Evolutionary conservation across 2,797 vertebrate genomes (phyloP).

Genomic region (Helarctos malayanus): DNA sequence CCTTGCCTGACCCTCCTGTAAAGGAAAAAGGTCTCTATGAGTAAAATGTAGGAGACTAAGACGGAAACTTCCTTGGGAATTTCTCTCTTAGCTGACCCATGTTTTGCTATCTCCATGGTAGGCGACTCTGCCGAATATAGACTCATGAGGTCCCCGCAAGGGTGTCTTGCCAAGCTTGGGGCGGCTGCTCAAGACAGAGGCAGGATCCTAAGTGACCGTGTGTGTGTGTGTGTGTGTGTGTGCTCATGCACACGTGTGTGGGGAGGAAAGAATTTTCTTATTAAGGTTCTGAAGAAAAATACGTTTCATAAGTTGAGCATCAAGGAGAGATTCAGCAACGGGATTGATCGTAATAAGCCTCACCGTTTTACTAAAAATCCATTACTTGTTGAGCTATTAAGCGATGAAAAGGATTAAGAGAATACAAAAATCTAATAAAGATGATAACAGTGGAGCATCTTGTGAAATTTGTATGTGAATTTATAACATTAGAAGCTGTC

Average conservation of each 20-base stretch:
- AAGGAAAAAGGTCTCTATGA: background rate
- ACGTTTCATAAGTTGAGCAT: slow-evolving; percentile 85
- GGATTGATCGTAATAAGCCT: slow-evolving; percentile 87
- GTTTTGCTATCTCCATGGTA: background rate
- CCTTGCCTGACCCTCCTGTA: background rate
- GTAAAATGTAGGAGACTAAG: background rate
- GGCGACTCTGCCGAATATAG: slow-evolving; percentile 68
- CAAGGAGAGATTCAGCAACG: slow-evolving; percentile 84
- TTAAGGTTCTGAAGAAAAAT: slow-evolving; percentile 86
- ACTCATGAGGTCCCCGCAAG: slow-evolving; percentile 38
- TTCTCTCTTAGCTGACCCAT: background rate
- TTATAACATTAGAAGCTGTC: slow-evolving; percentile 88
- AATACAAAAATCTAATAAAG: slow-evolving; percentile 89
- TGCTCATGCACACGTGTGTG: rapidly evolving
- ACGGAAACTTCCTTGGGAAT: background rate
- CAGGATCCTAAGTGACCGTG: slow-evolving; percentile 56
- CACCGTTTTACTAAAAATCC: slow-evolving; percentile 88
- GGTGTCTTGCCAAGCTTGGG: slow-evolving; percentile 59
- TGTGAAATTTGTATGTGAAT: slow-evolving; percentile 90
- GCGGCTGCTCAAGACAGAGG: slow-evolving; percentile 70
- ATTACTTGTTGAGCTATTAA: slow-evolving; percentile 90
- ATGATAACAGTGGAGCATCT: slow-evolving; percentile 87
- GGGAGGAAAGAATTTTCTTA: slow-evolving; percentile 83
- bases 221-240: background rate
- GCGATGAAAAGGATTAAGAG: slow-evolving; percentile 90